A percentile compares a stretch with the other conserved stretches of the same genome.
phyloP scores from a whole-genome alignment of 2,113 vertebrate species.

The Phylloscopus whistleri region DNA sequence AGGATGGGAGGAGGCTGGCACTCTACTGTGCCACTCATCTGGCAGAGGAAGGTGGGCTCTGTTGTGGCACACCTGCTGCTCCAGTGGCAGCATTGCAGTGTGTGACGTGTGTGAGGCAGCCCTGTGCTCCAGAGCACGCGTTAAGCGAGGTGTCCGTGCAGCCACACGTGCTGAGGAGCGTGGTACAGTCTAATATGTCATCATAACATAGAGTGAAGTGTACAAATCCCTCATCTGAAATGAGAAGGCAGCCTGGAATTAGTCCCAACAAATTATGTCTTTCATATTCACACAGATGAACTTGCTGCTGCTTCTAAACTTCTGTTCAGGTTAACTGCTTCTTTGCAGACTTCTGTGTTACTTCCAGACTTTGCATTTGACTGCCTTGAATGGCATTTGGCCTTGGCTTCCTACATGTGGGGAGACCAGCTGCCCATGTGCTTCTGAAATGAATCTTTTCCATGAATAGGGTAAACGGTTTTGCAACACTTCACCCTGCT shows the following conservation, averaged over 20 bases:
- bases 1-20: not conserved
- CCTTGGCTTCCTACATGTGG: not conserved
- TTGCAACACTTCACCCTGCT: not conserved
- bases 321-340: not conserved
- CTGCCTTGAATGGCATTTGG: not conserved
- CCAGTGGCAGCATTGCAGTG: not conserved
- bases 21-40: not conserved
- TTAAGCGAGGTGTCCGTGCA: fast-evolving
- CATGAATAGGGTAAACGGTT: not conserved
- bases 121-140: not conserved
- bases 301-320: not conserved
- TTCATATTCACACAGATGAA: not conserved
- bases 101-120: not conserved
- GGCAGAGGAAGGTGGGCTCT: not conserved
- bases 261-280: not conserved
- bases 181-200: not conserved
- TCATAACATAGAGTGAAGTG: not conserved
- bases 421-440: not conserved
- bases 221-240: not conserved
- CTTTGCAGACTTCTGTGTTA: not conserved
- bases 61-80: not conserved
- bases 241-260: not conserved
- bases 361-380: not conserved
- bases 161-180: not conserved
- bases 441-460: not conserved